These are phyloP conservation scores for Xenus cinereus DNA, from an alignment of 2,113 vertebrate species.

Conservation along the genomic window DNA sequence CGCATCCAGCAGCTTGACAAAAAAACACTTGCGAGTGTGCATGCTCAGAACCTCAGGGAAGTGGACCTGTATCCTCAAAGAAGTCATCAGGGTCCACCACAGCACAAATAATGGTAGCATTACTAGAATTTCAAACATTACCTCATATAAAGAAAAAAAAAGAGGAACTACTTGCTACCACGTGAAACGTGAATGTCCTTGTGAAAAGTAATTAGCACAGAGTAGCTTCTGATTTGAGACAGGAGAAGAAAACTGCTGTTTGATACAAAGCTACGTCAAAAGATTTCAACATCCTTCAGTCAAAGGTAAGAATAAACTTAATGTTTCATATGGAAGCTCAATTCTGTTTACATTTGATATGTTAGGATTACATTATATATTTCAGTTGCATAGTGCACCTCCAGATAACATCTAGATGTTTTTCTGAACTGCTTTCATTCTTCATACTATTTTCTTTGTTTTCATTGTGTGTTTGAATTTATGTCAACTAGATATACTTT, in stretches of 20 bases:
- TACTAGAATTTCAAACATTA: neutral
- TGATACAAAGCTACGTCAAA: neutral
- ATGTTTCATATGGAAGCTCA: neutral
- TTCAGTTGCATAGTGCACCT: neutral
- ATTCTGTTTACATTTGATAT: neutral
- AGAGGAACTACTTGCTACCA: neutral
- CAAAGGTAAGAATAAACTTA: neutral
- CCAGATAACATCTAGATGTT: neutral
- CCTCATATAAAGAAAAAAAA: neutral
- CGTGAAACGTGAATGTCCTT: neutral
- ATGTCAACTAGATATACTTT: neutral
- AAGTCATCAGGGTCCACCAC: neutral
- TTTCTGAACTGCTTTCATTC: neutral
- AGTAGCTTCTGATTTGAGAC: neutral
- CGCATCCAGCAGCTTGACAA: neutral
- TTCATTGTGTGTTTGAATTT: neutral
- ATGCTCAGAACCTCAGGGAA: neutral
- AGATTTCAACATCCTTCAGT: neutral
- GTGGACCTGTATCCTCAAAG: neutral
- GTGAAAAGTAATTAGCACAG: neutral
- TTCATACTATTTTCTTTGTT: neutral
- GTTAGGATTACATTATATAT: neutral
- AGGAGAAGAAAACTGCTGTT: neutral
- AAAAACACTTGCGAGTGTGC: accelerated
- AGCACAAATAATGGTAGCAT: neutral